Percentiles rank a stretch among this genome's conserved stretches.
Conservation (phyloP, 2,888 invertebrate genomes). For the Parnassius apollo region DNA sequence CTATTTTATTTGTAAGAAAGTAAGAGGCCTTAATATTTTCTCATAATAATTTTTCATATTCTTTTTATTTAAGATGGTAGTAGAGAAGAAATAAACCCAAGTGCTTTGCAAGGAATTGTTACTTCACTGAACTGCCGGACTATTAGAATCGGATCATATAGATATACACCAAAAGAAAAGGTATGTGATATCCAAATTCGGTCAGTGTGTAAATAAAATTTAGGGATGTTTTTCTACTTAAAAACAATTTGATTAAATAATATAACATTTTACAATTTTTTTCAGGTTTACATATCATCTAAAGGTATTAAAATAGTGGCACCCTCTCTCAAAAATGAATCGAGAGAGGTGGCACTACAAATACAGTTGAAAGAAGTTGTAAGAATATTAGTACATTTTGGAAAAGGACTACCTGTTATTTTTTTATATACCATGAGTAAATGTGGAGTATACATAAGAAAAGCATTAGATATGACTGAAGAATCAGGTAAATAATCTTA, state of each 20-base stretch:
- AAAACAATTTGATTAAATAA: not conserved
- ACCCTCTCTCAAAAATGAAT: conserved; percentile 79
- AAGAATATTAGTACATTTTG: conserved; percentile 89
- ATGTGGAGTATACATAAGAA: conserved; percentile 86
- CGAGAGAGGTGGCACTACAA: conserved; percentile 81
- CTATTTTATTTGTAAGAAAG: too few relatives aligned
- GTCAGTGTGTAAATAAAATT: too few relatives aligned
- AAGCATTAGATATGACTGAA: conserved; percentile 85
- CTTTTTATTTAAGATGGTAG: conserved; percentile 72
- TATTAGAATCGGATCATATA: conserved; percentile 92
- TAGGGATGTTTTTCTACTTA: too few relatives aligned
- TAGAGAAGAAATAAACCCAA: conserved; percentile 75
- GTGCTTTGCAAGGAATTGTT: conserved; percentile 64
- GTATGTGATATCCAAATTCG: conserved; percentile 56
- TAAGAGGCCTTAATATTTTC: not conserved
- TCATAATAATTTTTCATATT: conserved; percentile 18
- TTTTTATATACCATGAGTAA: conserved; percentile 88
- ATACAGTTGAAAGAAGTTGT: conserved; percentile 86
- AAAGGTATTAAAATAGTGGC: conserved; percentile 83
- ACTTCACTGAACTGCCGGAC: conserved; percentile 86
- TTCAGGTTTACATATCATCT: conserved; percentile 79
- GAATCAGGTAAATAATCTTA: conserved; percentile 53
- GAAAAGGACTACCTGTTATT: conserved; percentile 87
- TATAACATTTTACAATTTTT: conserved; percentile 29
- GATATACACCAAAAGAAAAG: conserved; percentile 87